Evolutionary conservation across 2,888 invertebrate species (phyloP).

Genomic region (Drosophila parthenogenetica): DNA sequence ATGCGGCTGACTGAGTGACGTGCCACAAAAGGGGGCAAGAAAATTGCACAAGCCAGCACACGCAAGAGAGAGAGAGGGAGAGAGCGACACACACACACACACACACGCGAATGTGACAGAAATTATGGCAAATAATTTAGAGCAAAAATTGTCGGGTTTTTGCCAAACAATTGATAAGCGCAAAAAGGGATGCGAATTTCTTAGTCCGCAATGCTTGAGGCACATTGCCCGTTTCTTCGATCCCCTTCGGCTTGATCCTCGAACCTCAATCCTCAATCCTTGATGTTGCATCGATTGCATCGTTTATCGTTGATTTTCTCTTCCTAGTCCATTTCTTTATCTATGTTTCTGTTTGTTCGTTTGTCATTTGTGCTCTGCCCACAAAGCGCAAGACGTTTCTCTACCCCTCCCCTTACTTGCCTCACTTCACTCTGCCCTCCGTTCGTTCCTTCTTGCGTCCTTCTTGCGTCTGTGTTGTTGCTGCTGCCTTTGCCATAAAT

Average conservation of each 20-base stretch:
- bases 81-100: not conserved
- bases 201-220: not conserved
- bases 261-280: constrained; percentile 29
- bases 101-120: constrained; percentile 50
- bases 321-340: constrained; percentile 36
- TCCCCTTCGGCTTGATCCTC: not conserved
- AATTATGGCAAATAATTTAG: constrained; percentile 83
- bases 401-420: not conserved
- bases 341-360: constrained; percentile 64
- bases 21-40: constrained; percentile 45
- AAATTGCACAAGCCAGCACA: constrained; percentile 10
- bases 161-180: constrained; percentile 56
- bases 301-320: constrained; percentile 17
- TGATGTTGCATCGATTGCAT: constrained; percentile 36
- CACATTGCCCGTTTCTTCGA: too few species aligned
- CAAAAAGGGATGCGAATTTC: constrained; percentile 48
- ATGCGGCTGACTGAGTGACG: constrained; percentile 53
- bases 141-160: constrained; percentile 71
- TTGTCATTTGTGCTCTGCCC: constrained; percentile 67
- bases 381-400: constrained; percentile 48
- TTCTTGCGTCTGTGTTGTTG: constrained; percentile 38
- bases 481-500: constrained; percentile 77
- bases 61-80: constrained; percentile 16
- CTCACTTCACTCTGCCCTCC: not conserved
- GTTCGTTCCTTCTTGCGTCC: not conserved